Conservation (phyloP, 2,797 vertebrate genomes). For the Myiotriccus ornatus region DNA sequence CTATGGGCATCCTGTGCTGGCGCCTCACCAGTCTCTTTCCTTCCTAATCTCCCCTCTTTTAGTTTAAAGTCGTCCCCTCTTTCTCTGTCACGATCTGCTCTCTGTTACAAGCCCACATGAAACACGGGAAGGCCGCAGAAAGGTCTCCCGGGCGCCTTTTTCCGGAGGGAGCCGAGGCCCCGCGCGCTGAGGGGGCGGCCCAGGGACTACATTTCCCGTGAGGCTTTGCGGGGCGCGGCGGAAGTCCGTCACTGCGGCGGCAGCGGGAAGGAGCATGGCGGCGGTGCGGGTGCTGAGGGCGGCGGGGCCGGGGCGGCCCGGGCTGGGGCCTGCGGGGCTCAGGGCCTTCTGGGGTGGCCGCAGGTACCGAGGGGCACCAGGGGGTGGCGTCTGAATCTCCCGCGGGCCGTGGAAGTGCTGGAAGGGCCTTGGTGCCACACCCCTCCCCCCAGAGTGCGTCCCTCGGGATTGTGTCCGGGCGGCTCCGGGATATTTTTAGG, state of each 20-base stretch:
- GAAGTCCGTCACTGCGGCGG: fast-evolving
- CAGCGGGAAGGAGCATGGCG: not conserved
- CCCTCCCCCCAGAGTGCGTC: too few species aligned
- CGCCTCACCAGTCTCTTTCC: not conserved
- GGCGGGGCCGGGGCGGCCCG: not conserved
- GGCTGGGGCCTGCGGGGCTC: not conserved
- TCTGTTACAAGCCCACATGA: not conserved
- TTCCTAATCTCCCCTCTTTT: not conserved
- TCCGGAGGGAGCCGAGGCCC: too few species aligned
- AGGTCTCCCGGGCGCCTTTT: not conserved
- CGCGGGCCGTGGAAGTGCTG: too few species aligned
- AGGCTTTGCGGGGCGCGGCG: not conserved
- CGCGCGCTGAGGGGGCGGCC: fast-evolving
- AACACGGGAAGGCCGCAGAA: too few species aligned
- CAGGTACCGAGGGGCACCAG: not conserved
- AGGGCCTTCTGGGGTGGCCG: not conserved
- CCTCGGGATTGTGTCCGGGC: not conserved
- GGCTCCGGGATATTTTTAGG: too few species aligned
- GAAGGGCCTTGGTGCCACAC: too few species aligned
- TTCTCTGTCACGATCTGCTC: not conserved
- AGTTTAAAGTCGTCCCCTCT: fast-evolving
- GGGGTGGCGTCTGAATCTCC: too few species aligned
- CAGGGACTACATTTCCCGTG: not conserved
- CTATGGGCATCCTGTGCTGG: not conserved
- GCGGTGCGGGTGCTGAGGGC: not conserved